Evolutionary conservation across 2,797 vertebrate species (phyloP), one percentile per base, ranked within the genome.

Genomic region (Sebastes matsubarae): DNA sequence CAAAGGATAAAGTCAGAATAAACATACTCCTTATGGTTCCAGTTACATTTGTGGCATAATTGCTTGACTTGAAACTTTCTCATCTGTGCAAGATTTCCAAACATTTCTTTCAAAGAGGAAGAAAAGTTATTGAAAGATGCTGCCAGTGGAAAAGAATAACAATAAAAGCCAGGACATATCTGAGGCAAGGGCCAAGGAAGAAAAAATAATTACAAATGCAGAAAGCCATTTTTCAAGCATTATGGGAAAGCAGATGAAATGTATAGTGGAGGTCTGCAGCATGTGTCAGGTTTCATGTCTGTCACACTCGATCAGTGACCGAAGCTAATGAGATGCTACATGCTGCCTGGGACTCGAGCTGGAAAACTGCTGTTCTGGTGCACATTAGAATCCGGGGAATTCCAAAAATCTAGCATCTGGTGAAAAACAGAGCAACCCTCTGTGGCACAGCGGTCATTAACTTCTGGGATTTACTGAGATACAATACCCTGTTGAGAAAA

Each of bases 371-470:
- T 94, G 90, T 92, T 93, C 88, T 94, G 90, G 89, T 93, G 88
- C 89, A 85, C 83, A 92, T 93, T 93, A 93, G 90, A 93, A 95
- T 94, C 91, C 82, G 72, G 90, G 92, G 92, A 95, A 94, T 93
- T 94, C 93, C 90, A 93, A 93, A 94, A 93, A 94, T 94, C 83
- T 55, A 81, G 90, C 90, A 94, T 93, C 92, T 95, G 93, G 92
- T 92, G 88, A 92, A 94, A 93, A 95, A 94, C 92, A 93, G 85
- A 93, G 90, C 82, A 89, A 71, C 83, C 91, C 91, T 95, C 93
- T 90, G 89, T 93, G 92, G 91, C 89, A 90, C 91, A 91, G 88
- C 55, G 87, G 94, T 93, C 94, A 95, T 95, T 95, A 95, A 94
- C 91, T 92, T 93, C 84, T 91, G 91, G 92, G 93, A 94, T 93